Percentiles rank a stretch among this genome's conserved stretches.
phyloP scores from a whole-genome alignment of 2,888 invertebrate species.

The Meiosimyza decipiens region DNA sequence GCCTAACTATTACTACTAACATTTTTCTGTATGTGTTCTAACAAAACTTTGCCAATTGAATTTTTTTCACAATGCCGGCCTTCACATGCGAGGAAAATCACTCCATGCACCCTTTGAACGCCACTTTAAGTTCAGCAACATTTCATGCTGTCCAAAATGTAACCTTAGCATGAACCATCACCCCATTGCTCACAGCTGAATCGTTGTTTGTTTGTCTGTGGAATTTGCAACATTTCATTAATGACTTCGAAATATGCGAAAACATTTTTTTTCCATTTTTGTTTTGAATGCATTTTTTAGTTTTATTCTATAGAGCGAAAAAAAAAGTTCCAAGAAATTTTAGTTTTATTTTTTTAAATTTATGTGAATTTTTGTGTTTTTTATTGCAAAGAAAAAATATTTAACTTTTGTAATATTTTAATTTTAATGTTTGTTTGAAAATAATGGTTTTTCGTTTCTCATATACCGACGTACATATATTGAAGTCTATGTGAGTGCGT shows the following conservation, averaged over 20 bases:
- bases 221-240: slow-evolving; percentile 35
- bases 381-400: background rate
- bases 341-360: slow-evolving; percentile 10
- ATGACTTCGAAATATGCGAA: slow-evolving; percentile 22
- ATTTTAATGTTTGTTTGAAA: slow-evolving; percentile 23
- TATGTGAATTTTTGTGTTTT: slow-evolving; percentile 28
- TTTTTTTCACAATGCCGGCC: too few species aligned
- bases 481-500: background rate
- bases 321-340: too few species aligned
- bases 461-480: background rate
- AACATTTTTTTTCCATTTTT: background rate
- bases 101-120: background rate
- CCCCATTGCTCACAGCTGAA: too few species aligned
- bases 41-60: too few species aligned
- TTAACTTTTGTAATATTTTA: slow-evolving; percentile 33
- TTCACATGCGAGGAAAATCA: too few species aligned
- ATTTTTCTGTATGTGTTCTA: too few species aligned
- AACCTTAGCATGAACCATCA: background rate
- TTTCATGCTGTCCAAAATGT: background rate
- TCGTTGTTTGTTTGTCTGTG: slow-evolving; percentile 11
- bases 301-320: background rate
- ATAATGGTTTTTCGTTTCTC: background rate
- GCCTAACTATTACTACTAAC: too few species aligned
- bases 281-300: background rate
- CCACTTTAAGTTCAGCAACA: slow-evolving; percentile 7